A percentile compares a stretch with the other conserved stretches of the same genome.
Conservation (phyloP, 2,113 vertebrate species). For the Coregonus clupeaformis region DNA sequence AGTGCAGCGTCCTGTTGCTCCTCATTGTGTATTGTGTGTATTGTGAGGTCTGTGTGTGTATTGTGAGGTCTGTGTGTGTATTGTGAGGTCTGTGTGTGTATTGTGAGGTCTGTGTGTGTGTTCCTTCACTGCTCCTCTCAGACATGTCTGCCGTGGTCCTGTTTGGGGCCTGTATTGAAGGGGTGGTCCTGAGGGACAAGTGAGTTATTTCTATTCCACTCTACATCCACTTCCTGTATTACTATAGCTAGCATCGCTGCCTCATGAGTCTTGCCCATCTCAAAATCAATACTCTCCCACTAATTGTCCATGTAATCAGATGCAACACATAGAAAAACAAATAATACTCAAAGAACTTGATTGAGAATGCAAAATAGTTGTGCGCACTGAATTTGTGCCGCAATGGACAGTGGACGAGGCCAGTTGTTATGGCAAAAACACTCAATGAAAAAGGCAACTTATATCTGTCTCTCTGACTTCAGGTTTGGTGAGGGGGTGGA, state of each 20-base stretch:
- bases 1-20: too few relatives aligned
- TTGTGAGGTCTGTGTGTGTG: background rate
- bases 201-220: slow-evolving; percentile 62
- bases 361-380: background rate
- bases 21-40: background rate
- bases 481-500: slow-evolving; percentile 95
- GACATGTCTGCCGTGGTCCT: slow-evolving; percentile 89
- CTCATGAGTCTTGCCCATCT: background rate
- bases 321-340: background rate
- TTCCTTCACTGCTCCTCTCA: slow-evolving; percentile 69
- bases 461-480: slow-evolving; percentile 5
- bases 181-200: slow-evolving; percentile 93
- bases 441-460: background rate
- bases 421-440: background rate
- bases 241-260: background rate
- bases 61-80: background rate
- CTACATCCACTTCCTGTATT: background rate
- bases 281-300: background rate
- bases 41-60: background rate
- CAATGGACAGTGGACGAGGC: background rate
- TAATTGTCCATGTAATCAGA: background rate
- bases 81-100: background rate
- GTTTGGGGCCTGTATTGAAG: slow-evolving; percentile 95
- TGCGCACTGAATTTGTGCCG: background rate
- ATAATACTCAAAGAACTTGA: background rate